Evolutionary conservation across 2,888 invertebrate genomes (phyloP).

Genomic region (Acleris cristana): DNA sequence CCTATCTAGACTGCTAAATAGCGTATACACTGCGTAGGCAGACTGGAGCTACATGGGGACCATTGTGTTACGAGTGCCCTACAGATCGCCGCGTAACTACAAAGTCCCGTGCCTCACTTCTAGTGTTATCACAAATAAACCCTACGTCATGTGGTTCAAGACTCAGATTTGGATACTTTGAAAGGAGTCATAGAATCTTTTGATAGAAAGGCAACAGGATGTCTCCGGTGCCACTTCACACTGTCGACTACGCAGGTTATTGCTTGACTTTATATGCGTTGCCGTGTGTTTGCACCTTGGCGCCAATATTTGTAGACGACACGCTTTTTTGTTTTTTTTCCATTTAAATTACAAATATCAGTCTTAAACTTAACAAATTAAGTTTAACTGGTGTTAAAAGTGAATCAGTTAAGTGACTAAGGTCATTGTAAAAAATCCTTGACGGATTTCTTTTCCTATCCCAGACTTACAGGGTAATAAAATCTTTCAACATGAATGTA

Average conservation of each 20-base stretch:
- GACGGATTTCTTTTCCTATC: too few relatives aligned
- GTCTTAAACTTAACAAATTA: too few relatives aligned
- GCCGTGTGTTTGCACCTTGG: conserved; percentile 3
- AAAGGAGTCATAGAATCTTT: too few relatives aligned
- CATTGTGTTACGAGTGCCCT: conserved; percentile 52
- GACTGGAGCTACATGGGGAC: conserved; percentile 32
- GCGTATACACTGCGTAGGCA: conserved; percentile 18
- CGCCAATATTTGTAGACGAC: background rate
- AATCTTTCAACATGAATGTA: too few relatives aligned
- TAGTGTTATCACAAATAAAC: too few relatives aligned
- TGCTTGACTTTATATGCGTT: conserved; percentile 32
- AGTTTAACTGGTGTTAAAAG: too few relatives aligned
- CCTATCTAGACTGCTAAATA: conserved; percentile 32
- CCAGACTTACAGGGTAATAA: too few relatives aligned
- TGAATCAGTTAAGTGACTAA: too few relatives aligned
- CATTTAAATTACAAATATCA: background rate
- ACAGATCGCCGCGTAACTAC: conserved; percentile 37
- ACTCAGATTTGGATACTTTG: too few relatives aligned
- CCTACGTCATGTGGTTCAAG: too few relatives aligned
- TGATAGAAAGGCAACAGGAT: conserved; percentile 24
- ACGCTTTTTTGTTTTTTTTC: background rate
- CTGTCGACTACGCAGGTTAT: conserved; percentile 46
- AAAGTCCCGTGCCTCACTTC: too few relatives aligned
- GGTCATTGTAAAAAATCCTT: too few relatives aligned
- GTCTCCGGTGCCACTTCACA: conserved; percentile 52